Evolutionary conservation across 2,113 vertebrate species (phyloP), one percentile per base, ranked within the genome.

Genomic region (Ellobius talpinus): DNA sequence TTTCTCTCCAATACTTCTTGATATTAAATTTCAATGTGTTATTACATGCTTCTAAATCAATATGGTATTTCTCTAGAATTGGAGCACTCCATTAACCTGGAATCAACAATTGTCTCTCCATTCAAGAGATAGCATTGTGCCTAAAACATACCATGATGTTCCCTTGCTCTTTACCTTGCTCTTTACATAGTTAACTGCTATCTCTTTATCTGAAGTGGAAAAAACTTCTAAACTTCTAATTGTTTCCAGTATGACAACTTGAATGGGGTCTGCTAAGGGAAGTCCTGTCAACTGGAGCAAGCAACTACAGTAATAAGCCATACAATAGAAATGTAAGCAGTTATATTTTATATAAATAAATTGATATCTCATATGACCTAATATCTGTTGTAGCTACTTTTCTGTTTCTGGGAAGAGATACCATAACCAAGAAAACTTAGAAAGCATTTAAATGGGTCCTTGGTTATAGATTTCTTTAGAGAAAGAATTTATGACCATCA

Each of bases 201-300:
- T 63, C n/a, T 42, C 74, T 96, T 97, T 89, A 91, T 96, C 78
- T 87, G 33, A 58, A 91, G 45, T 76, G 65, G 68, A 72, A 87
- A 95, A 95, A 72, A 89, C n/a, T 50, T 55, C 33, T 86, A 36
- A 58, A 21, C 19, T 58, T 58, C 55, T 58, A 58, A 58, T 21
- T 87, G 81, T 89, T 72, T 88, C 23, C 23, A 93, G 19, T 0
- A 1, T 94, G 52, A 95, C 58, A 76, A 72, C 87, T 70, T 96
- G 52, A 84, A 47, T 82, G 9, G 24, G 66, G 81, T 73, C 61
- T 96, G 26, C 79, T 72, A 14, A 24, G 23, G 79, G 9, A 73
- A 89, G 11, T 7, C 12, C 4, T n/a, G 33, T 42, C 10, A 88
- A 7, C 33, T 50, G 11, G 39, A 89, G 11, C n/a, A 4, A 81